Evolutionary conservation across 1,140 invertebrate genomes (phyloP).

Genomic region (Odontomachus brunneus): DNA sequence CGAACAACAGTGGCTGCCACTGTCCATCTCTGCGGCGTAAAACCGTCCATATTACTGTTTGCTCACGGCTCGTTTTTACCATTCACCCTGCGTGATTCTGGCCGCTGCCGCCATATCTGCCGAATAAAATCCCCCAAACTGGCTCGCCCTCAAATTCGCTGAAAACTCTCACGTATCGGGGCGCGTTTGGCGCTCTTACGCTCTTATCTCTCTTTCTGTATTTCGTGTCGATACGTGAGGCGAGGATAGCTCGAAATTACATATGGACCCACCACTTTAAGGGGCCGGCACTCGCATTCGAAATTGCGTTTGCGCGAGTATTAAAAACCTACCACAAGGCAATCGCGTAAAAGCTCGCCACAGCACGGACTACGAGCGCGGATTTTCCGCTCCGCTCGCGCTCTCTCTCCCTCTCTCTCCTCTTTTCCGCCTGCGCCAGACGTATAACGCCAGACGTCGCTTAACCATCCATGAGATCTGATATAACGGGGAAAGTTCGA

Average conservation of each 20-base stretch:
- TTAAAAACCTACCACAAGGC: no score
- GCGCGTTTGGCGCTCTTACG: background rate
- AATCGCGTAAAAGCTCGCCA: constrained; percentile 5
- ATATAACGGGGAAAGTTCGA: constrained; percentile 38
- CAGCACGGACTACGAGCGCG: background rate
- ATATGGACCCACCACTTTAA: background rate
- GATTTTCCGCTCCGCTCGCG: constrained; percentile 15
- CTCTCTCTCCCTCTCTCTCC: background rate
- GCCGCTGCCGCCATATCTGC: constrained; percentile 25
- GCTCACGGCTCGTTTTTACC: constrained; percentile 63
- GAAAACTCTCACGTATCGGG: constrained; percentile 29
- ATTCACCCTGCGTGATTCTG: constrained; percentile 41
- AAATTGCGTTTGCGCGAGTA: constrained; percentile 4
- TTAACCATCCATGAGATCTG: constrained; percentile 39
- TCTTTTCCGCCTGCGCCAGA: background rate
- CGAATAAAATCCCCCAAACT: constrained; percentile 58
- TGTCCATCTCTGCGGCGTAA: constrained; percentile 42
- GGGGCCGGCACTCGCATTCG: background rate
- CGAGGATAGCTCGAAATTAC: constrained; percentile 3
- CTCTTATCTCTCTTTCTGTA: background rate
- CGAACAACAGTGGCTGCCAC: constrained; percentile 1
- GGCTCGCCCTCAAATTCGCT: background rate
- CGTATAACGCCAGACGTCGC: no score
- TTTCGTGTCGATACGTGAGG: background rate
- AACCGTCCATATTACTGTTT: constrained; percentile 74